Evolutionary conservation across 1,140 invertebrate genomes (phyloP).

Genomic region (Leptopilina clavipes): DNA sequence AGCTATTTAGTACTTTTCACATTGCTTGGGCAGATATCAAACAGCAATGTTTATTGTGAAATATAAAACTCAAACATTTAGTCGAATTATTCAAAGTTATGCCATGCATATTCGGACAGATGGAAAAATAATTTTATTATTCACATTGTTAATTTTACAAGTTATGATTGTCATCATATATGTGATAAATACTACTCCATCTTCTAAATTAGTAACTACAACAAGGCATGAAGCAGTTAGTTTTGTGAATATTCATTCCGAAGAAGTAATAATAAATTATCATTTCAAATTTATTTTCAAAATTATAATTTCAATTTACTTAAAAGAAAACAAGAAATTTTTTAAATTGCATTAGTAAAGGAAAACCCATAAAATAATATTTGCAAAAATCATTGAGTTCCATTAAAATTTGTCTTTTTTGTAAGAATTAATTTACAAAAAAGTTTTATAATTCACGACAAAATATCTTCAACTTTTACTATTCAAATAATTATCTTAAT

Average conservation of each 20-base stretch:
- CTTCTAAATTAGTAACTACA: conserved; percentile 58
- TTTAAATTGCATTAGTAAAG: too few species aligned
- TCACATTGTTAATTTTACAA: conserved; percentile 70
- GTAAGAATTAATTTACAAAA: too few species aligned
- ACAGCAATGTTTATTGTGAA: background rate
- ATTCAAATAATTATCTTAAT: too few species aligned
- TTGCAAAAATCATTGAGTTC: too few species aligned
- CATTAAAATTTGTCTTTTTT: too few species aligned
- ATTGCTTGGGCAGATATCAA: background rate
- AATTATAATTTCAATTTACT: too few species aligned
- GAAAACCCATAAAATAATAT: too few species aligned
- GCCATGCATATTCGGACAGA: conserved; percentile 71
- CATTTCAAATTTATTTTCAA: conserved; percentile 9
- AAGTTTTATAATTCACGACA: too few species aligned
- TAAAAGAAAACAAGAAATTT: too few species aligned
- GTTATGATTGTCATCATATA: conserved; percentile 72
- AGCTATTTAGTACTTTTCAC: background rate
- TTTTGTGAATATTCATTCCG: conserved; percentile 64
- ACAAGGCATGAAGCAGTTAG: conserved; percentile 64
- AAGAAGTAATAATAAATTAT: conserved; percentile 56
- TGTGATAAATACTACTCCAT: conserved; percentile 66
- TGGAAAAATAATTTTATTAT: conserved; percentile 70
- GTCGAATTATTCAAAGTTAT: conserved; percentile 47
- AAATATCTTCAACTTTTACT: too few species aligned
- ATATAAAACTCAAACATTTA: conserved; percentile 10